Conservation (phyloP, 2,888 invertebrate genomes). For the Pseudanteris insignis region DNA sequence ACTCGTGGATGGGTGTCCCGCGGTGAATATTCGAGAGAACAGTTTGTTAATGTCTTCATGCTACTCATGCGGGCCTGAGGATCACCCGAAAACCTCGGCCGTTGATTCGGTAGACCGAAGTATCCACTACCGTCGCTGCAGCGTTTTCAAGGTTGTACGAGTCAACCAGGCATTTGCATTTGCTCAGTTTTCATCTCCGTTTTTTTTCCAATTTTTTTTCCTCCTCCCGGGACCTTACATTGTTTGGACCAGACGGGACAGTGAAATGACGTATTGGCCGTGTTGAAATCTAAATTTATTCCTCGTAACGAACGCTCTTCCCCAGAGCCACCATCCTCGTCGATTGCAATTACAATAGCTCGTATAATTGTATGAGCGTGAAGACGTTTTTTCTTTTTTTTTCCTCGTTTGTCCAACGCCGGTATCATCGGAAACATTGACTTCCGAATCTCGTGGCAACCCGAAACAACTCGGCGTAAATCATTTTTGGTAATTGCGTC, state of each 20-base stretch:
- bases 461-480: conserved; percentile 24
- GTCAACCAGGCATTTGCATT: conserved; percentile 23
- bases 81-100: conserved; percentile 15
- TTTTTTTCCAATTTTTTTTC: too few species aligned
- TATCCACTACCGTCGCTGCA: conserved; percentile 31
- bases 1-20: conserved; percentile 48
- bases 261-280: conserved; percentile 12
- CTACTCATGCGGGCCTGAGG: conserved; percentile 47
- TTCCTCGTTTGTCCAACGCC: not conserved
- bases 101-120: conserved; percentile 31
- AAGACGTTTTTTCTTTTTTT: conserved; percentile 7
- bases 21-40: conserved; percentile 54
- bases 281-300: conserved; percentile 12
- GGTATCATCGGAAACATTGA: conserved; percentile 15
- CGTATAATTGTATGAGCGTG: conserved; percentile 11
- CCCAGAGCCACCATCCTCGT: not conserved
- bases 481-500: conserved; percentile 19
- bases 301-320: conserved; percentile 13
- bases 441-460: conserved; percentile 6
- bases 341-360: conserved; percentile 23
- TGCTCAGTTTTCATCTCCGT: conserved; percentile 8
- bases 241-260: conserved; percentile 1
- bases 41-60: conserved; percentile 62
- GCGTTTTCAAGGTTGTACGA: conserved; percentile 23
- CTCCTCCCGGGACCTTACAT: conserved; percentile 2